A percentile compares a stretch with the other conserved stretches of the same genome.
Conservation (phyloP, 2,797 vertebrate genomes). For the Mormyrops attenuatus region DNA sequence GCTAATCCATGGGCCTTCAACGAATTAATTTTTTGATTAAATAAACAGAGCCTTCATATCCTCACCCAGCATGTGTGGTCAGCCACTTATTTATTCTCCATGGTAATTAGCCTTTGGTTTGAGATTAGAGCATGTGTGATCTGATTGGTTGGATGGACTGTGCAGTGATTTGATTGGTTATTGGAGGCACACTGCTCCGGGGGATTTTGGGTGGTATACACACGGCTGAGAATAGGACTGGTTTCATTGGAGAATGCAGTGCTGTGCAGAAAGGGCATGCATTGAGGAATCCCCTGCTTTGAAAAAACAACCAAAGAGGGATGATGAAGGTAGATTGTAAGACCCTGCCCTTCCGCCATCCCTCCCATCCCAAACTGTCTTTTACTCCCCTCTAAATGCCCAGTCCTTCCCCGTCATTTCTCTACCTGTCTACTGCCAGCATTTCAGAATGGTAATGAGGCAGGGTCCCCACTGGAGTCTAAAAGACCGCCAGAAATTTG, state of each 20-base stretch:
- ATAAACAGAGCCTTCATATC: constrained; percentile 51
- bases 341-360: not conserved
- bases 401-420: not conserved
- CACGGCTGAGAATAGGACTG: not conserved
- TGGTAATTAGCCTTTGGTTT: constrained; percentile 60
- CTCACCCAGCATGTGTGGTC: constrained; percentile 61
- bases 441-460: not conserved
- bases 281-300: not conserved
- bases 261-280: not conserved
- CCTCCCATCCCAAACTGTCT: not conserved
- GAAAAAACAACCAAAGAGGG: not conserved
- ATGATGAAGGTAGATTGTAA: not conserved
- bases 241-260: not conserved
- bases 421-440: not conserved
- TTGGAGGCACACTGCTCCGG: not conserved
- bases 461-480: not conserved
- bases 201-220: not conserved
- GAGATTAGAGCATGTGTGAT: not conserved
- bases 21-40: constrained; percentile 56
- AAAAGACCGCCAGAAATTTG: not conserved
- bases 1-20: constrained; percentile 54
- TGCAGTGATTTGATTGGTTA: not conserved
- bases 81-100: constrained; percentile 48
- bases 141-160: not conserved
- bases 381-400: not conserved